Evolutionary conservation across 2,888 invertebrate species (phyloP).

Genomic region (Tethea ocularis): DNA sequence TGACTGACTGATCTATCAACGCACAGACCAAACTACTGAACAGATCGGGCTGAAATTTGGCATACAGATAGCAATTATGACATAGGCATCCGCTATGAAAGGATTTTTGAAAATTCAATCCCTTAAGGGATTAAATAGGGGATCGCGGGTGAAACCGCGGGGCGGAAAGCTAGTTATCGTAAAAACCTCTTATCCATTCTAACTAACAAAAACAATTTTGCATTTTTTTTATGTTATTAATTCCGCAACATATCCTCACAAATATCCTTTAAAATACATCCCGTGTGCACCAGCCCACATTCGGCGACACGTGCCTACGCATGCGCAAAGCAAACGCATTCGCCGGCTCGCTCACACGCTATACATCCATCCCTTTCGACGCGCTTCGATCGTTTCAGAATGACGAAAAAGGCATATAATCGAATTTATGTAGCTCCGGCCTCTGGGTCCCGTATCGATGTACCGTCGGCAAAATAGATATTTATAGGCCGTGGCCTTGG

Average conservation of each 20-base stretch:
- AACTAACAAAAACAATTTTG: background rate
- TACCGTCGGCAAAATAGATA: constrained; percentile 54
- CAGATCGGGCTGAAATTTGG: too few relatives aligned
- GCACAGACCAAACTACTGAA: too few relatives aligned
- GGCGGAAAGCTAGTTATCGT: too few relatives aligned
- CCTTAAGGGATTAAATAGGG: too few relatives aligned
- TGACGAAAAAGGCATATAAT: constrained; percentile 81
- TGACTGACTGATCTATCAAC: too few relatives aligned
- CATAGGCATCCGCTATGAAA: too few relatives aligned
- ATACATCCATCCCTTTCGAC: constrained; percentile 52
- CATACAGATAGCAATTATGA: too few relatives aligned
- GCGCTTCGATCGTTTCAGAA: constrained; percentile 77
- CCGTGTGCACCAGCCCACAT: constrained; percentile 39
- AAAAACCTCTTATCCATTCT: background rate
- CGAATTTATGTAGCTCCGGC: constrained; percentile 68
- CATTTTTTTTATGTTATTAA: background rate
- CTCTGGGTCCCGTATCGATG: constrained; percentile 44
- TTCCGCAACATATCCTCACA: constrained; percentile 36
- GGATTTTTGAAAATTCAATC: too few relatives aligned
- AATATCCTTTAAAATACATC: constrained; percentile 32
- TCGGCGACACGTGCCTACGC: constrained; percentile 74
- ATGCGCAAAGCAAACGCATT: constrained; percentile 53
- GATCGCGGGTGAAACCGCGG: too few relatives aligned
- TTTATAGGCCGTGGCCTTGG: constrained; percentile 54
- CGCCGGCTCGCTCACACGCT: constrained; percentile 44